These are phyloP conservation scores for Hydrolagus colliei DNA, from an alignment of 2,797 vertebrate genomes.

Conservation along the genomic window DNA sequence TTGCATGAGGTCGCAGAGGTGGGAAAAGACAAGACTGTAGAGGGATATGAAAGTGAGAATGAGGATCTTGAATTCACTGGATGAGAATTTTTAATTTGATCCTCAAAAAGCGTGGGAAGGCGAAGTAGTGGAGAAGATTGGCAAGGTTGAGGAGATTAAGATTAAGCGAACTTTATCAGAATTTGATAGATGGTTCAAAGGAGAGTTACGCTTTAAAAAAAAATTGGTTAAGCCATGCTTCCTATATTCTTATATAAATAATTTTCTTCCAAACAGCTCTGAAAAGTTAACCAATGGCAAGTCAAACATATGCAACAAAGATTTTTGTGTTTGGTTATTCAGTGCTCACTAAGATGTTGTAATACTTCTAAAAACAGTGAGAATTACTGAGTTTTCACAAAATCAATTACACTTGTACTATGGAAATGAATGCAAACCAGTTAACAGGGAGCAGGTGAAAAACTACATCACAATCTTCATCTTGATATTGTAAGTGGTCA, in stretches of 20 bases:
- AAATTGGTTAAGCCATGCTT: too few relatives aligned
- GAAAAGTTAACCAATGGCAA: neutral
- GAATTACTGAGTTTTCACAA: neutral
- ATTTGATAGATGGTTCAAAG: too few relatives aligned
- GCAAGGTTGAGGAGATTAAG: too few relatives aligned
- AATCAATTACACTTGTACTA: neutral
- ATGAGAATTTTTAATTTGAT: too few relatives aligned
- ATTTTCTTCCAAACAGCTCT: neutral
- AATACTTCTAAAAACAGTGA: neutral
- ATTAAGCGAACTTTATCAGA: too few relatives aligned
- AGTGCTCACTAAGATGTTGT: neutral
- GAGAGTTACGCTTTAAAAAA: too few relatives aligned
- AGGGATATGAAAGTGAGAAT: too few relatives aligned
- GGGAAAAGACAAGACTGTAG: too few relatives aligned
- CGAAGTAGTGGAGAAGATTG: too few relatives aligned
- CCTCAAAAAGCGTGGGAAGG: too few relatives aligned
- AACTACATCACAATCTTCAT: neutral
- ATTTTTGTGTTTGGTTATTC: neutral
- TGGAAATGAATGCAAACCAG: neutral
- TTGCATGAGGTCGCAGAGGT: too few relatives aligned
- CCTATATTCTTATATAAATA: neutral
- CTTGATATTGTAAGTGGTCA: neutral
- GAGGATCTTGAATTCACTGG: too few relatives aligned
- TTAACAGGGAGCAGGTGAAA: neutral
- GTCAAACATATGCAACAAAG: neutral